A percentile compares a stretch with the other conserved stretches of the same genome.
Evolutionary conservation across 1,140 invertebrate genomes (phyloP).

Genomic region (Penaeus indicus): DNA sequence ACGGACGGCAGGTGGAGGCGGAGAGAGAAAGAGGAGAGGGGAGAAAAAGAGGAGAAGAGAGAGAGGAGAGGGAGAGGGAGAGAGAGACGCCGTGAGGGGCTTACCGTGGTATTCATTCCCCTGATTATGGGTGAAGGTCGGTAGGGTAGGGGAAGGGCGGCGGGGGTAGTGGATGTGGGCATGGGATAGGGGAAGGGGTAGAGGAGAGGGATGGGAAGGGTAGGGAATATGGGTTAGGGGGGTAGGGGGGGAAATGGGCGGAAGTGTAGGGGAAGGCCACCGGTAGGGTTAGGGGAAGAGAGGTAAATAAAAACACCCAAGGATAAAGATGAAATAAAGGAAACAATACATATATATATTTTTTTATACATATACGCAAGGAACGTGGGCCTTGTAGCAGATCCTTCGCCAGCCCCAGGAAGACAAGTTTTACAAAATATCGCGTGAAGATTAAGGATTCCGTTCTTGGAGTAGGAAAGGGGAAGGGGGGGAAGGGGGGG

Average conservation of each 20-base stretch:
- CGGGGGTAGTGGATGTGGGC: constrained; percentile 2
- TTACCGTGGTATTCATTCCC: constrained; percentile 30
- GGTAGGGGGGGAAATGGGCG: neutral
- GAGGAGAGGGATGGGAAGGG: neutral
- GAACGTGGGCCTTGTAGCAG: no score
- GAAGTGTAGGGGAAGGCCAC: neutral
- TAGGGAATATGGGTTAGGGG: neutral
- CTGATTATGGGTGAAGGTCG: constrained; percentile 42
- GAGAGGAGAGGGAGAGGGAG: neutral
- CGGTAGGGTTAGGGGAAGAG: neutral
- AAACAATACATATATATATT: no score
- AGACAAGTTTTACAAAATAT: no score
- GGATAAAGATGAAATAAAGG: no score
- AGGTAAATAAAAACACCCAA: neutral
- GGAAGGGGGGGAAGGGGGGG: no score
- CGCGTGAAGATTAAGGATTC: no score
- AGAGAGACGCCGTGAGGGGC: neutral
- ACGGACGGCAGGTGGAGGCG: neutral
- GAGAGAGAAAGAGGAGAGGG: neutral
- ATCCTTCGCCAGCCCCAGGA: no score
- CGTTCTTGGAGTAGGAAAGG: no score
- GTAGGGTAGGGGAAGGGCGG: neutral
- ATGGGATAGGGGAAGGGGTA: neutral
- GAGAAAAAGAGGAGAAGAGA: neutral
- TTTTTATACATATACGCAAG: no score